Percentiles rank a stretch among this genome's conserved stretches.
These are phyloP conservation scores for Drosophila basisetae DNA, from an alignment of 2,888 invertebrate species.

Conservation along the genomic window DNA sequence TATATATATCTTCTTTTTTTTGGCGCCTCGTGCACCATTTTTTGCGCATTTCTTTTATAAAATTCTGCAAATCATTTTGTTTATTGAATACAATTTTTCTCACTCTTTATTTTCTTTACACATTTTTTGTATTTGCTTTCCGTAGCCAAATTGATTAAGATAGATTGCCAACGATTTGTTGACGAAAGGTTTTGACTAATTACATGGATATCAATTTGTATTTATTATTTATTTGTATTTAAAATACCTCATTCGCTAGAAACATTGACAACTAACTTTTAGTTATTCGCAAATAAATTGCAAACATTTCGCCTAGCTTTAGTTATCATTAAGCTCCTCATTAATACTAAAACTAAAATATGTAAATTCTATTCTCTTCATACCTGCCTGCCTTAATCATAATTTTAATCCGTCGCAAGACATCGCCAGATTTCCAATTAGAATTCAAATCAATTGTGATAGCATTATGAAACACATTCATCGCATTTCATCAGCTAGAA, in stretches of 20 bases:
- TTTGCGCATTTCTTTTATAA: conserved; percentile 65
- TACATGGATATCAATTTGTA: conserved; percentile 3
- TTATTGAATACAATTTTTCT: conserved; percentile 39
- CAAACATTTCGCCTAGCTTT: background rate
- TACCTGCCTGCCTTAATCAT: background rate
- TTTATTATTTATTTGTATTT: background rate
- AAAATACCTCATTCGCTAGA: background rate
- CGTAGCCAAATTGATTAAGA: conserved; percentile 39
- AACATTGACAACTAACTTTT: background rate
- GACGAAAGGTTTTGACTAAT: conserved; percentile 9
- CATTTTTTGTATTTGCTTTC: conserved; percentile 8
- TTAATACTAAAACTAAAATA: background rate
- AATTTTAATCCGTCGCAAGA: conserved; percentile 13
- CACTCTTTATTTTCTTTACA: conserved; percentile 16
- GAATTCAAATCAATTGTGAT: conserved; percentile 7
- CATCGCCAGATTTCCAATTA: conserved; percentile 35
- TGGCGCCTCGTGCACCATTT: conserved; percentile 28
- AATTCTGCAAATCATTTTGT: conserved; percentile 68
- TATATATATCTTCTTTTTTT: background rate
- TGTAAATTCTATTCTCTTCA: background rate
- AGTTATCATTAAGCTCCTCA: background rate
- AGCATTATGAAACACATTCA: conserved; percentile 17
- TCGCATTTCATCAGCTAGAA: conserved; percentile 50
- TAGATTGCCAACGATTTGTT: conserved; percentile 44
- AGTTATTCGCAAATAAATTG: background rate